Percentiles rank a stretch among this genome's conserved stretches.
Evolutionary conservation across 2,888 invertebrate species (phyloP).

Genomic region (Drosophila monieri): DNA sequence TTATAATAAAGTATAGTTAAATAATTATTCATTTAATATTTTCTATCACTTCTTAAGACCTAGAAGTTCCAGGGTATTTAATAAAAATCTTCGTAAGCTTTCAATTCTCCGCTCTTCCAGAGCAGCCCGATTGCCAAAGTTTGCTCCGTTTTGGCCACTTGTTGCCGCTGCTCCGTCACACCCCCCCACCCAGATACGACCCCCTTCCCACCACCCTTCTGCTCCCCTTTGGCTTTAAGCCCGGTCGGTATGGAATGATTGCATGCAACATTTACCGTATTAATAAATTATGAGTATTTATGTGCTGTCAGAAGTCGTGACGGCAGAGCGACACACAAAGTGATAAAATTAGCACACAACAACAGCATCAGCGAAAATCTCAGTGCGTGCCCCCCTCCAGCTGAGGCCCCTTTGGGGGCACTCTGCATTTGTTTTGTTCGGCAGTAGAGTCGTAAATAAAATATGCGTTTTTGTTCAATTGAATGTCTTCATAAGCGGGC

Average conservation of each 20-base stretch:
- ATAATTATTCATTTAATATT: neutral
- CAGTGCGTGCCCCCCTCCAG: conserved; percentile 31
- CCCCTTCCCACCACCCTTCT: neutral
- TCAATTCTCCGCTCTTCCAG: neutral
- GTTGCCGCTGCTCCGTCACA: conserved; percentile 18
- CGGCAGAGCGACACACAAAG: conserved; percentile 84
- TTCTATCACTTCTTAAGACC: neutral
- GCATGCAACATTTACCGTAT: conserved; percentile 81
- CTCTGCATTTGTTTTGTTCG: conserved; percentile 41
- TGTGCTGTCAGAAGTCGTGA: conserved; percentile 82
- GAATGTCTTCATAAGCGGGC: conserved; percentile 79
- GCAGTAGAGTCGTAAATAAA: conserved; percentile 51
- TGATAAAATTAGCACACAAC: conserved; percentile 84
- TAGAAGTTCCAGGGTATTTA: conserved; percentile 13
- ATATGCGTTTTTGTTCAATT: conserved; percentile 65
- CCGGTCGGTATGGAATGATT: conserved; percentile 72
- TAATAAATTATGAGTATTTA: conserved; percentile 84
- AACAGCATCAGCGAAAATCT: conserved; percentile 49
- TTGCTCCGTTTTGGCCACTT: conserved; percentile 36
- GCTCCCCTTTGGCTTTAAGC: conserved; percentile 4
- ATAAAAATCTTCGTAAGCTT: neutral
- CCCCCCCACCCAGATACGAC: neutral
- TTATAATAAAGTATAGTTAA: too few relatives aligned
- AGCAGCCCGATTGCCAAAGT: conserved; percentile 10
- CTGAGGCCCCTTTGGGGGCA: too few relatives aligned